These are phyloP conservation scores for Keiferia lycopersicella DNA, from an alignment of 2,888 invertebrate species.

Conservation along the genomic window DNA sequence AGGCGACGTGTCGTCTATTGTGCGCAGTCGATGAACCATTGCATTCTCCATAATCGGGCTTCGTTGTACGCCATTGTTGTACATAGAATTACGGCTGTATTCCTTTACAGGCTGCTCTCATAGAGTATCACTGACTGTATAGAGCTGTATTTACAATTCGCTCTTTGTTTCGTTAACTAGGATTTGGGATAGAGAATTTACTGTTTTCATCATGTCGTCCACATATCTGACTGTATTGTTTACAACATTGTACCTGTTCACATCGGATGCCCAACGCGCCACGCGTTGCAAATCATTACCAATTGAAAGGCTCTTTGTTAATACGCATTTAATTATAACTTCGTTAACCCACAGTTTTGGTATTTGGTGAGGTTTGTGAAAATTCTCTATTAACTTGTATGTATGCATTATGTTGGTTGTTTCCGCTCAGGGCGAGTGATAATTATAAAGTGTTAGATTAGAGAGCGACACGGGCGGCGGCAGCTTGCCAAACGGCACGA, in stretches of 20 bases:
- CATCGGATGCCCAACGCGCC: constrained; percentile 3
- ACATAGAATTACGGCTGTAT: constrained; percentile 3
- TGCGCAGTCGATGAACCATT: constrained; percentile 49
- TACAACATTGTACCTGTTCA: background rate
- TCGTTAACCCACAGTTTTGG: constrained; percentile 7
- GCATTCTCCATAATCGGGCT: constrained; percentile 25
- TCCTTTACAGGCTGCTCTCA: background rate
- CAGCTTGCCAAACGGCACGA: constrained; percentile 46
- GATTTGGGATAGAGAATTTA: background rate
- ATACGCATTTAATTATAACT: constrained; percentile 23
- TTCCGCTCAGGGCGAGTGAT: constrained; percentile 23
- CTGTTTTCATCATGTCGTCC: background rate
- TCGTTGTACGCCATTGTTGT: constrained; percentile 12
- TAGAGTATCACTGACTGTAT: too few species aligned
- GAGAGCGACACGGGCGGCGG: constrained; percentile 38
- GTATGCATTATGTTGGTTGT: constrained; percentile 11
- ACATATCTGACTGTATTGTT: background rate
- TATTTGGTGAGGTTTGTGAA: background rate
- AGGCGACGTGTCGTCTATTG: constrained; percentile 39
- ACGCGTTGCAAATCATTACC: constrained; percentile 21
- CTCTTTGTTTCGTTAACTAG: too few species aligned
- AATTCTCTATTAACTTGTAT: background rate
- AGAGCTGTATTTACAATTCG: too few species aligned
- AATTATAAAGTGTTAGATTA: constrained; percentile 30
- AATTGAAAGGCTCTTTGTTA: constrained; percentile 18